Percentiles rank a stretch among this genome's conserved stretches.
Evolutionary conservation across 2,113 vertebrate species (phyloP).

Genomic region (Bubo scandiacus): DNA sequence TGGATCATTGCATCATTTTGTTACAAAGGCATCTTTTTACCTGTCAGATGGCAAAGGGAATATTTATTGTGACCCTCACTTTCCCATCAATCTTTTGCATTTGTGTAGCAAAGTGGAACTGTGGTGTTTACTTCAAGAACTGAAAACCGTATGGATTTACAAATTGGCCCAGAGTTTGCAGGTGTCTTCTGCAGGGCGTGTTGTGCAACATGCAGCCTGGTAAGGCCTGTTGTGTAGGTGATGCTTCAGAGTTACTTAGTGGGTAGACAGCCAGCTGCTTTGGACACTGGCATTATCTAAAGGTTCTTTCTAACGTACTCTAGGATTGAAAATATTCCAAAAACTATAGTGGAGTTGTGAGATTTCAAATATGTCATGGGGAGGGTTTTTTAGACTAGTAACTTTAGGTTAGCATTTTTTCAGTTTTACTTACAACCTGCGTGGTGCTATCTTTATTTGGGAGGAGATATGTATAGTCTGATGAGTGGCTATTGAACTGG

Average conservation of each 20-base stretch:
- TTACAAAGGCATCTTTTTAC: not conserved
- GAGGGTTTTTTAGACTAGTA: not conserved
- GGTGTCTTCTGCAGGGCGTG: not conserved
- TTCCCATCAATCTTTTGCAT: not conserved
- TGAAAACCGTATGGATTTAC: not conserved
- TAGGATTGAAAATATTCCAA: not conserved
- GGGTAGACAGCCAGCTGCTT: not conserved
- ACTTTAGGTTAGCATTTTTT: not conserved
- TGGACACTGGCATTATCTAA: not conserved
- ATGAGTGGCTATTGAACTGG: not conserved
- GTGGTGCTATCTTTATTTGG: not conserved
- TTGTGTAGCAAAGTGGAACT: not conserved
- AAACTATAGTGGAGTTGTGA: not conserved
- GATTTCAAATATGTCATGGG: not conserved
- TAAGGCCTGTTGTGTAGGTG: not conserved
- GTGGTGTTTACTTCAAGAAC: not conserved
- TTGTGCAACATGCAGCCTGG: not conserved
- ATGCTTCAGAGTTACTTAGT: not conserved
- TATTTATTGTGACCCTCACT: not conserved
- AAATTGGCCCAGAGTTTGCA: not conserved
- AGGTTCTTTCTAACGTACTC: not conserved
- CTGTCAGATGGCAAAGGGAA: not conserved
- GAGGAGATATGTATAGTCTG: not conserved
- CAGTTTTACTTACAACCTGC: not conserved
- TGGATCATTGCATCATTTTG: not conserved